These are phyloP conservation scores for Bimastos eiseni DNA, from an alignment of 2,888 invertebrate genomes.

Conservation along the genomic window DNA sequence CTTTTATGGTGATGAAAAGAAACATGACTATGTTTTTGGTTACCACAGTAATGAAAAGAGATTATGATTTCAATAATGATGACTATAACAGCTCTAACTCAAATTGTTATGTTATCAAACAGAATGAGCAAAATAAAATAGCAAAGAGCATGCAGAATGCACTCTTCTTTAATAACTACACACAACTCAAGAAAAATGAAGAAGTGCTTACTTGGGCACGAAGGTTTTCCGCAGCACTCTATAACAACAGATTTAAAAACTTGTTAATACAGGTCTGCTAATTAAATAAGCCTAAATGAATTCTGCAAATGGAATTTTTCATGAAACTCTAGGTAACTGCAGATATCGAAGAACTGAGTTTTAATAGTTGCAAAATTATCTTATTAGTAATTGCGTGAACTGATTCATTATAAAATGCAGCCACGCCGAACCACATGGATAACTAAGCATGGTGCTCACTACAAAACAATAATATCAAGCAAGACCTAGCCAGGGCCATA, in stretches of 20 bases:
- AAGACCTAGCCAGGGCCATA: neutral
- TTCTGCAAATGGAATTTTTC: neutral
- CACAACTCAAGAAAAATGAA: neutral
- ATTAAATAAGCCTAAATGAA: too few relatives aligned
- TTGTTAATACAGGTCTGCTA: neutral
- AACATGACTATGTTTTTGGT: neutral
- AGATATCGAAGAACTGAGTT: neutral
- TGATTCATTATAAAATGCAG: too few relatives aligned
- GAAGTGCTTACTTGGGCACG: neutral
- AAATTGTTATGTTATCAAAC: too few relatives aligned
- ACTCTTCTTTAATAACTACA: neutral
- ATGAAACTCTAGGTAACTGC: neutral
- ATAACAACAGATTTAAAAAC: neutral
- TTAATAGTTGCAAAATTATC: neutral
- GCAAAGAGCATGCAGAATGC: neutral
- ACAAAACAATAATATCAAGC: neutral
- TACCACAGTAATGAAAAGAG: neutral
- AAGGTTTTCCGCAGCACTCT: conserved; percentile 15
- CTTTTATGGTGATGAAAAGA: neutral
- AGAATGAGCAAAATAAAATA: neutral
- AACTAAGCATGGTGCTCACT: neutral
- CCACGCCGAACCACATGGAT: neutral
- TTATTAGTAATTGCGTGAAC: neutral
- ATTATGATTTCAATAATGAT: neutral
- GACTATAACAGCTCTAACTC: neutral